phyloP scores from a whole-genome alignment of 2,113 vertebrate species.

The Casuarius casuarius region DNA sequence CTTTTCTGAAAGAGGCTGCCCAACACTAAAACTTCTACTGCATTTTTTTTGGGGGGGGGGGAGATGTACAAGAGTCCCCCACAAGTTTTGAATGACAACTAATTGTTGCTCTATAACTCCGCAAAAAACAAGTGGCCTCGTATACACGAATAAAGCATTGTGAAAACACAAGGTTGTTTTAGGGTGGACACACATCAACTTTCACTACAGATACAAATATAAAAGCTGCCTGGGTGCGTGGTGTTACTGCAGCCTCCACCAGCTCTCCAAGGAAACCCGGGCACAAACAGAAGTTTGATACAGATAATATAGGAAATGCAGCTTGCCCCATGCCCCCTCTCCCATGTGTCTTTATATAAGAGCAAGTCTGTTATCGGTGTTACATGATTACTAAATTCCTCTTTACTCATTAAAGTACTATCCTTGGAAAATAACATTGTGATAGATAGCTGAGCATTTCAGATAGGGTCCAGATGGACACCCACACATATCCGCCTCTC shows the following conservation, averaged over 20 bases:
- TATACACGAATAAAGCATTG: background rate
- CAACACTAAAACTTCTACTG: background rate
- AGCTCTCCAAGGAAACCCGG: background rate
- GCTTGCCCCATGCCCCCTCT: background rate
- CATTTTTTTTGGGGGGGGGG: fast-evolving
- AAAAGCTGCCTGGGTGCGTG: fast-evolving
- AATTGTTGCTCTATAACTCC: background rate
- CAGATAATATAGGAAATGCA: fast-evolving
- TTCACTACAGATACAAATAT: fast-evolving
- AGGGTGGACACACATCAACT: fast-evolving
- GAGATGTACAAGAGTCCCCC: background rate
- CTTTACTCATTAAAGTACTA: background rate
- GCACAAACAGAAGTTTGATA: background rate
- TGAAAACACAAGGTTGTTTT: background rate
- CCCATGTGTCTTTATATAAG: background rate
- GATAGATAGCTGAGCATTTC: fast-evolving
- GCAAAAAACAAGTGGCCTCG: background rate
- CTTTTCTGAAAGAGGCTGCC: background rate
- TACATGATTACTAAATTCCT: background rate
- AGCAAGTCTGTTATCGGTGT: background rate
- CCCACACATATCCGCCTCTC: background rate
- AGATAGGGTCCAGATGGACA: background rate
- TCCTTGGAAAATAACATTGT: background rate
- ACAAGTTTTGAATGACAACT: background rate
- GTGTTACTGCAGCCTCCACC: background rate